Conservation (phyloP, 1,140 invertebrate genomes). For the Nylanderia fulva region DNA sequence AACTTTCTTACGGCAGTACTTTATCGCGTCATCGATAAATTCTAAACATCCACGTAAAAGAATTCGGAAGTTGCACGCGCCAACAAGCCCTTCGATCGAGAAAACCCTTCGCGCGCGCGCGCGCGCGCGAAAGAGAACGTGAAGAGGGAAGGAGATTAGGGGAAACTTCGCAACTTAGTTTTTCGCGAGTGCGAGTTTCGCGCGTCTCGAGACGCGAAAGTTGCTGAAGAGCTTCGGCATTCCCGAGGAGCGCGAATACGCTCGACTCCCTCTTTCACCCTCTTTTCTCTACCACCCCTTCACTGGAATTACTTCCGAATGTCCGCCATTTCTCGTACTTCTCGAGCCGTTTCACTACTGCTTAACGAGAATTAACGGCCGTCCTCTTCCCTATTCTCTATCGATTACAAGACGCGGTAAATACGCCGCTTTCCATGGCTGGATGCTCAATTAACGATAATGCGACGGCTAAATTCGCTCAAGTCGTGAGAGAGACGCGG, state of each 20-base stretch:
- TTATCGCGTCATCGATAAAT: conserved; percentile 72
- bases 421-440: conserved; percentile 38
- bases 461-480: conserved; percentile 28
- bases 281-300: too few species aligned
- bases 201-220: conserved; percentile 26
- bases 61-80: conserved; percentile 62
- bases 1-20: conserved; percentile 63
- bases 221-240: conserved; percentile 48
- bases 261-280: conserved; percentile 3
- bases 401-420: conserved; percentile 51
- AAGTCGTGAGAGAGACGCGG: conserved; percentile 19
- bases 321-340: conserved; percentile 62
- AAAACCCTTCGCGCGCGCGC: background rate
- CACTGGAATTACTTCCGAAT: conserved; percentile 56
- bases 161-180: conserved; percentile 67
- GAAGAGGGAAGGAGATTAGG: background rate
- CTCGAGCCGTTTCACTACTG: conserved; percentile 43
- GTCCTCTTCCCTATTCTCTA: conserved; percentile 45
- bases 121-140: too few species aligned
- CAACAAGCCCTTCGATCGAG: conserved; percentile 50
- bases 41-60: conserved; percentile 67
- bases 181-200: conserved; percentile 52
- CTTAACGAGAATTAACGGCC: conserved; percentile 58
- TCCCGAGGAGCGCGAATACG: conserved; percentile 27
- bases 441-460: conserved; percentile 58